These are phyloP conservation scores for Coenonympha glycerion DNA, from an alignment of 2,888 invertebrate species.

Conservation along the genomic window DNA sequence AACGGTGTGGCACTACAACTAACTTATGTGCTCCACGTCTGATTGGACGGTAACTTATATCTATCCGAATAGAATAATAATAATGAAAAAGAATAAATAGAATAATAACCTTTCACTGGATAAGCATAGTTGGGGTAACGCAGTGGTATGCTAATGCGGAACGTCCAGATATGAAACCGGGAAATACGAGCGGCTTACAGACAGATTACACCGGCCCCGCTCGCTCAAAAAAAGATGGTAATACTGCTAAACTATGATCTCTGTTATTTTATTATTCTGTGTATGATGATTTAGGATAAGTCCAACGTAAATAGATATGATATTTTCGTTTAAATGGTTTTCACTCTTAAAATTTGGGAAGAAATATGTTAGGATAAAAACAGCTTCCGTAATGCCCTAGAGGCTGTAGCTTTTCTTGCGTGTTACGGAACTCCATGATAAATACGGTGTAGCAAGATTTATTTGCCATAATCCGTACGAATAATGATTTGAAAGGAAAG, in stretches of 20 bases:
- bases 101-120: too few relatives aligned
- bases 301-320: not conserved
- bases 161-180: slow-evolving; percentile 58
- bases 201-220: slow-evolving; percentile 46
- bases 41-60: too few relatives aligned
- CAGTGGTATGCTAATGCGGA: slow-evolving; percentile 59
- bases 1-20: too few relatives aligned
- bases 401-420: too few relatives aligned
- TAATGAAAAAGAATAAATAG: too few relatives aligned
- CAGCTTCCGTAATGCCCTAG: too few relatives aligned
- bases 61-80: too few relatives aligned
- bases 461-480: too few relatives aligned
- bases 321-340: not conserved
- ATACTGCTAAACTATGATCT: slow-evolving; percentile 40
- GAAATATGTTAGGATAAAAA: not conserved
- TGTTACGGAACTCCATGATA: too few relatives aligned
- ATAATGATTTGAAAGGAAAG: too few relatives aligned
- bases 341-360: not conserved
- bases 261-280: slow-evolving; percentile 15
- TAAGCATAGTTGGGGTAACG: slow-evolving; percentile 44
- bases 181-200: slow-evolving; percentile 58
- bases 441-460: too few relatives aligned
- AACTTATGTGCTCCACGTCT: too few relatives aligned
- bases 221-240: slow-evolving; percentile 63
- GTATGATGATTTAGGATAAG: slow-evolving; percentile 12